Percentiles rank a stretch among this genome's conserved stretches.
These are phyloP conservation scores for Ormia ochracea DNA, from an alignment of 2,888 invertebrate species.

Conservation along the genomic window DNA sequence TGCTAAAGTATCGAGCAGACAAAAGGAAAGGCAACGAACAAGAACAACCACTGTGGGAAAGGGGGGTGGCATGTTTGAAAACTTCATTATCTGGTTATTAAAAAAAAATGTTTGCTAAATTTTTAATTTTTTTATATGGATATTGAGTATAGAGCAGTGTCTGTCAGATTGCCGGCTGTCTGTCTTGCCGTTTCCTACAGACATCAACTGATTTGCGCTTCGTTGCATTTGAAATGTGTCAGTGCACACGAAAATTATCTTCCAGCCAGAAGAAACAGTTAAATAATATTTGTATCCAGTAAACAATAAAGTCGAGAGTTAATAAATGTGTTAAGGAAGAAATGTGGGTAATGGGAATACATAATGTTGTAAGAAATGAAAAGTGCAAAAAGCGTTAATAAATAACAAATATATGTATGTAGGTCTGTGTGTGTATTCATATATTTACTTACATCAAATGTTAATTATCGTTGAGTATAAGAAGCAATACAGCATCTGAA, in stretches of 20 bases:
- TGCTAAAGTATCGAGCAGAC: slow-evolving; percentile 3
- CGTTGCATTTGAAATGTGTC: slow-evolving; percentile 62
- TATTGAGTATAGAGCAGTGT: neutral
- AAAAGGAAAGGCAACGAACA: neutral
- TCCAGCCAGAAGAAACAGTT: slow-evolving; percentile 25
- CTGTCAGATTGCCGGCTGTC: slow-evolving; percentile 14
- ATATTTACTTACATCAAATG: slow-evolving; percentile 47
- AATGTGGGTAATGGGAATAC: slow-evolving; percentile 21
- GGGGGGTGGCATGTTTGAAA: slow-evolving; percentile 31
- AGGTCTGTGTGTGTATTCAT: neutral
- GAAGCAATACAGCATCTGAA: slow-evolving; percentile 17
- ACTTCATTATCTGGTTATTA: slow-evolving; percentile 47
- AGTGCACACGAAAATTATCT: slow-evolving; percentile 56
- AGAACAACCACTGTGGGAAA: slow-evolving; percentile 26
- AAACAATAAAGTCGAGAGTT: slow-evolving; percentile 34
- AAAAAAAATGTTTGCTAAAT: slow-evolving; percentile 8
- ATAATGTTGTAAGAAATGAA: neutral
- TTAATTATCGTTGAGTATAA: slow-evolving; percentile 24
- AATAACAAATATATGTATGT: neutral
- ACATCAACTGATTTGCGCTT: slow-evolving; percentile 50
- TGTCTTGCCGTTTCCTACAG: slow-evolving; percentile 17
- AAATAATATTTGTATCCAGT: slow-evolving; percentile 18
- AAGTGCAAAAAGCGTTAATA: neutral
- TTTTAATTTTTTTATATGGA: slow-evolving; percentile 7
- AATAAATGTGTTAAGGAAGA: slow-evolving; percentile 22